Evolutionary conservation across 1,140 invertebrate genomes (phyloP).

Genomic region (Platyura marginata): DNA sequence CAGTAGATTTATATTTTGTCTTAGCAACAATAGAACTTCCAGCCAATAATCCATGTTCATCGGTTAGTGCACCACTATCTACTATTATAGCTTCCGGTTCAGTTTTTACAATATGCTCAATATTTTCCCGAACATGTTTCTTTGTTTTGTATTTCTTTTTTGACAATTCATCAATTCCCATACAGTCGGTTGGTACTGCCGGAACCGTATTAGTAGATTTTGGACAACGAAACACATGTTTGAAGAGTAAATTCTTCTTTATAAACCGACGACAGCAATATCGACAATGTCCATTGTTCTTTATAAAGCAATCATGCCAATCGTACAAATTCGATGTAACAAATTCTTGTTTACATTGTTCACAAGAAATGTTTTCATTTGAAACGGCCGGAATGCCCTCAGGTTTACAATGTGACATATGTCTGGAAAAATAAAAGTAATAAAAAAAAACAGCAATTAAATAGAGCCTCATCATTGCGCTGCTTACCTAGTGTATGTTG

Average conservation of each 20-base stretch:
- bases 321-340: constrained; percentile 19
- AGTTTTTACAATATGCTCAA: background rate
- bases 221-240: background rate
- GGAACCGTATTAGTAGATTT: no score
- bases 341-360: constrained; percentile 15
- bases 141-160: background rate
- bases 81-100: background rate
- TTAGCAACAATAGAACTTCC: no score
- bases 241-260: background rate
- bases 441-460: no score
- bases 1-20: no score
- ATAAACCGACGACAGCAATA: background rate
- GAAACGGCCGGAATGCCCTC: background rate
- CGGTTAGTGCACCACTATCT: no score
- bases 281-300: constrained; percentile 5
- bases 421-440: background rate
- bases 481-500: background rate
- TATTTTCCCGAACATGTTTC: background rate
- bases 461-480: background rate
- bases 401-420: background rate
- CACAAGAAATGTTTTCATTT: constrained; percentile 8
- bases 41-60: no score
- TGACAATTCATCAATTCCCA: background rate
- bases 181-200: background rate
- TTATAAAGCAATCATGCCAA: constrained; percentile 18